A percentile compares a stretch with the other conserved stretches of the same genome.
Evolutionary conservation across 1,140 invertebrate genomes (phyloP).

Genomic region (Wiebesia pumilae): DNA sequence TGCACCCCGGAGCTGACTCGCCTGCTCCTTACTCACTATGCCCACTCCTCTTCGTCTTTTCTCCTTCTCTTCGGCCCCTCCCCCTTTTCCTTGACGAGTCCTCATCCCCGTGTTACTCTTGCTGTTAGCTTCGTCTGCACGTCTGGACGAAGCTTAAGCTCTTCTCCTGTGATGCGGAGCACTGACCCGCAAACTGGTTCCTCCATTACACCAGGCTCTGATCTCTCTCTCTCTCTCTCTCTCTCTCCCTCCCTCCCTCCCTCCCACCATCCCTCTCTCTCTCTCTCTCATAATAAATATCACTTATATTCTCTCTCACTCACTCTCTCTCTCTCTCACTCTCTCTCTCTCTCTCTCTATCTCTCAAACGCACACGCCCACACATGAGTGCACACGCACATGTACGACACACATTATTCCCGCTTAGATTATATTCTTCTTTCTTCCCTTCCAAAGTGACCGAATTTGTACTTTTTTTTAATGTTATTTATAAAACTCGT

Average conservation of each 20-base stretch:
- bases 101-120: constrained; percentile 31
- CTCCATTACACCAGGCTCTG: constrained; percentile 38
- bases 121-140: constrained; percentile 24
- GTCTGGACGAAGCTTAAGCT: constrained; percentile 33
- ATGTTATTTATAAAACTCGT: neutral
- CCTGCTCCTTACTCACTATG: constrained; percentile 8
- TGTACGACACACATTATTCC: neutral
- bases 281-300: constrained; percentile 42
- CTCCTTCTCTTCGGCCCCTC: constrained; percentile 32
- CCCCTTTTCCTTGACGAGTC: constrained; percentile 51
- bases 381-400: neutral
- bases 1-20: constrained; percentile 9
- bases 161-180: constrained; percentile 40
- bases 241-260: constrained; percentile 27
- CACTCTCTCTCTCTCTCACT: neutral
- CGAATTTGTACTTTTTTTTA: neutral
- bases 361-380: neutral
- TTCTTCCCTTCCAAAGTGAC: neutral
- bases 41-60: neutral
- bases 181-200: constrained; percentile 54
- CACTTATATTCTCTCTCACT: constrained; percentile 37
- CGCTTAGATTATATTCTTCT: constrained; percentile 4
- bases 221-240: constrained; percentile 22
- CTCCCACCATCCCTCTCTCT: constrained; percentile 1
- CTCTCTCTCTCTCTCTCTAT: constrained; percentile 5